Evolutionary conservation across 2,888 invertebrate species (phyloP), one percentile per base, ranked within the genome.

Genomic region (Serripes groenlandicus): DNA sequence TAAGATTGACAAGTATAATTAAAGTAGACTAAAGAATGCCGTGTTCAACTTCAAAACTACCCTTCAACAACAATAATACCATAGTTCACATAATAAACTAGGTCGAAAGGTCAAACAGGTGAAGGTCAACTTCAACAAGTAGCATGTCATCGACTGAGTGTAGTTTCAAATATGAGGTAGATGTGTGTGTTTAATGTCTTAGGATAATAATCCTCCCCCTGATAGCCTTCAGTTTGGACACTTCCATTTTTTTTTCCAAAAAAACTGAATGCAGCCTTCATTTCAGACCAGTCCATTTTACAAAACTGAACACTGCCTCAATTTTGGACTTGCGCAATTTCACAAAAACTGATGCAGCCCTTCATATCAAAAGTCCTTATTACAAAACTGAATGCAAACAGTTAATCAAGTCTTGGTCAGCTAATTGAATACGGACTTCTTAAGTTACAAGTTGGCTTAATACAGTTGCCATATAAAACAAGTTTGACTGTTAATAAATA

Each of bases 81-180:
- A 49, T 49, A 49, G 49, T 21, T 49, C 18, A 49, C 49, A n/a
- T n/a, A 49, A 49, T 21, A 5, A 49, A 21, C 49, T 49, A 49
- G 49, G 18, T 21, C 21, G 49, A 49, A 21, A 5, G 49, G n/a
- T n/a, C n/a, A n/a, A n/a, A 49, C 32, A 62, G 30, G 37, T 66
- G 42, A 66, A 66, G 66, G 66, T 66, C 66, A 66, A 66, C 42
- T 66, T 62, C 21, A 66, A 35, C 56, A 56, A 23, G 56, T 15
- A 23, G 21, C 56, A 23, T 26, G 56, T 56, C 56, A 56, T 11
- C 23, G 56, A 35, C 66, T 66, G 66, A 66, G 70, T 54, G 52
- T 54, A 70, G 70, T 52, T 70, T 70, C 30, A 34, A 70, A 52
- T 56, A 71, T 71, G 71, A 71, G 71, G 71, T 71, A 71, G 71